These are phyloP conservation scores for Cryptomyrus ogoouensis DNA, from an alignment of 2,113 vertebrate genomes.

Conservation along the genomic window DNA sequence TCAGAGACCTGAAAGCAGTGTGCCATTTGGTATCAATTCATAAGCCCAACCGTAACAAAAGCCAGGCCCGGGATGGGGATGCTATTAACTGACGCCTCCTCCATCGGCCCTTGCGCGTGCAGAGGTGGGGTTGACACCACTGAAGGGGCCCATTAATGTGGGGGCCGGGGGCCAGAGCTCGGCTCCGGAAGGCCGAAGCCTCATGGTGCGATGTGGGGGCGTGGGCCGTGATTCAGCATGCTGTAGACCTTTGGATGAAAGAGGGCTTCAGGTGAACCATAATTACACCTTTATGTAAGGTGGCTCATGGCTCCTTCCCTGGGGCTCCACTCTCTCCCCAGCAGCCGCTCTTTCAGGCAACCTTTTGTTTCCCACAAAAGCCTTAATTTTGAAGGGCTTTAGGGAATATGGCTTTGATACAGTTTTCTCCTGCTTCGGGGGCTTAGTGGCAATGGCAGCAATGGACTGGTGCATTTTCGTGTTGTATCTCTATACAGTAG, in stretches of 20 bases:
- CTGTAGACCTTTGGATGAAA: constrained; percentile 49
- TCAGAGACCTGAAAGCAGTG: not conserved
- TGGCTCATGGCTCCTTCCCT: constrained; percentile 20
- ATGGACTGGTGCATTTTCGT: not conserved
- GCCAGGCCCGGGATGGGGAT: not conserved
- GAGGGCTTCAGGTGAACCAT: constrained; percentile 39
- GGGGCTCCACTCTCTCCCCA: not conserved
- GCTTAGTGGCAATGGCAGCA: not conserved
- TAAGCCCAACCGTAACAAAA: not conserved
- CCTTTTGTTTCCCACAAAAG: constrained; percentile 7
- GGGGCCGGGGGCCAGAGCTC: constrained; percentile 30
- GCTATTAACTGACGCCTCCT: not conserved
- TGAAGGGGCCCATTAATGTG: not conserved
- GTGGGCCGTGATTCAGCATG: constrained; percentile 34
- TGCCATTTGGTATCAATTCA: constrained; percentile 7
- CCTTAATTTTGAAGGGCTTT: constrained; percentile 21
- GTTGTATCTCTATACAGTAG: not conserved
- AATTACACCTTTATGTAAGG: constrained; percentile 35
- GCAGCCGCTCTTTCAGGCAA: not conserved
- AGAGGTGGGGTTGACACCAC: not conserved
- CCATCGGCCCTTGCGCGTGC: not conserved
- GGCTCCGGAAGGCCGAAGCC: constrained; percentile 33
- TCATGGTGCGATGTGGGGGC: constrained; percentile 39
- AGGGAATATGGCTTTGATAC: not conserved
- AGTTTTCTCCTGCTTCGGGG: not conserved